Conservation (phyloP, 2,113 vertebrate genomes). For the Cavia porcellus region DNA sequence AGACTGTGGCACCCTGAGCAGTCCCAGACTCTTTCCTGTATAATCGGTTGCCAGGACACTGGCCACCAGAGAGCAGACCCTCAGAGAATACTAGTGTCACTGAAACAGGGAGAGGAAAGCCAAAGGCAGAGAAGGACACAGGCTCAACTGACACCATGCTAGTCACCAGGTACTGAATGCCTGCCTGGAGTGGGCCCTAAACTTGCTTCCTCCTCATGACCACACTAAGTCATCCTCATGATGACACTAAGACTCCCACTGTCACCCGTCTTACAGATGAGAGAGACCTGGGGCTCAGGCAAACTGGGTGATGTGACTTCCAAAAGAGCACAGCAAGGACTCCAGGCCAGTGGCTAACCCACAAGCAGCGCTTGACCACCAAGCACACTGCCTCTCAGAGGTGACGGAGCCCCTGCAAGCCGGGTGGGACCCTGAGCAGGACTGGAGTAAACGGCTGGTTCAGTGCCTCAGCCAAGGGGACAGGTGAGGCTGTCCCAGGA, state of each 20-base stretch:
- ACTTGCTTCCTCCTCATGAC: background rate
- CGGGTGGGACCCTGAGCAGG: background rate
- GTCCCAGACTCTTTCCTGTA: background rate
- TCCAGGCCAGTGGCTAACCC: background rate
- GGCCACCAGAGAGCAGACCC: background rate
- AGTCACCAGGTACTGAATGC: background rate
- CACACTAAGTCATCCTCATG: background rate
- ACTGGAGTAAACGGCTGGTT: background rate
- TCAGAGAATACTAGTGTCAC: background rate
- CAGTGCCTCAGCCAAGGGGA: background rate
- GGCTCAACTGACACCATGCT: background rate
- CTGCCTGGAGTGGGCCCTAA: background rate
- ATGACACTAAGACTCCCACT: background rate
- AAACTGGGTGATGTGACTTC: background rate
- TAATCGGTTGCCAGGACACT: background rate
- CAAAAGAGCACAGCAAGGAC: background rate
- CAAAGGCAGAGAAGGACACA: background rate
- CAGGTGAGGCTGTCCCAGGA: background rate
- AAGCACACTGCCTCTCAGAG: background rate
- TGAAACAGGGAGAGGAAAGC: background rate
- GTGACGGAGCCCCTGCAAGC: background rate
- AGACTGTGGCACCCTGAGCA: background rate
- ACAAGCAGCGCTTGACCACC: background rate
- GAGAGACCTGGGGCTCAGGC: background rate
- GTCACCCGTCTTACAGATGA: background rate